Evolutionary conservation across 2,888 invertebrate species (phyloP).

Genomic region (Chrysodeixis includens): DNA sequence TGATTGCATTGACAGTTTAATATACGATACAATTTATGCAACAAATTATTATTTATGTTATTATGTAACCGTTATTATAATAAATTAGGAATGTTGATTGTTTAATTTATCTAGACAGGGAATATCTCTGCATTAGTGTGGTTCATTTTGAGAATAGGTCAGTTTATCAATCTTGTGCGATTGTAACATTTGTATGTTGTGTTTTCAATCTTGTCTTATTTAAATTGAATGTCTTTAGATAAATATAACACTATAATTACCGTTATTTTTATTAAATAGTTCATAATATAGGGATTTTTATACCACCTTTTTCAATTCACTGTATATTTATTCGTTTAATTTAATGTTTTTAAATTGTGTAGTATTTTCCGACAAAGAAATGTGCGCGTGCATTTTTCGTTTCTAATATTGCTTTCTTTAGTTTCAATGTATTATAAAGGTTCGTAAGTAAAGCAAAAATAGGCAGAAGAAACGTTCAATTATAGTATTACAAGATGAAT

Average conservation of each 20-base stretch:
- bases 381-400: too few species aligned
- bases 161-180: constrained; percentile 16
- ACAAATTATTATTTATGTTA: constrained; percentile 26
- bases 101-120: constrained; percentile 16
- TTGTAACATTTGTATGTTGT: constrained; percentile 16
- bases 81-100: constrained; percentile 28
- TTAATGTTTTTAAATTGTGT: too few species aligned
- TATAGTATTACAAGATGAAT: too few species aligned
- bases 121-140: constrained; percentile 7
- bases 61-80: constrained; percentile 32
- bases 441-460: neutral
- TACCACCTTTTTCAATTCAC: too few species aligned
- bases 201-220: neutral
- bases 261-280: too few species aligned
- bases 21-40: constrained; percentile 28
- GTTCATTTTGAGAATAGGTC: constrained; percentile 33
- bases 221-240: too few species aligned
- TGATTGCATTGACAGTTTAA: constrained; percentile 40
- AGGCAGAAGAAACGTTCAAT: neutral
- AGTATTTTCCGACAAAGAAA: too few species aligned
- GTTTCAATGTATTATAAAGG: neutral
- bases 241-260: too few species aligned
- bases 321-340: too few species aligned
- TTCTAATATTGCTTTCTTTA: neutral
- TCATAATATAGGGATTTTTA: too few species aligned